These are phyloP conservation scores for Brienomyrus longianalis DNA, from an alignment of 2,113 vertebrate genomes.

Conservation along the genomic window DNA sequence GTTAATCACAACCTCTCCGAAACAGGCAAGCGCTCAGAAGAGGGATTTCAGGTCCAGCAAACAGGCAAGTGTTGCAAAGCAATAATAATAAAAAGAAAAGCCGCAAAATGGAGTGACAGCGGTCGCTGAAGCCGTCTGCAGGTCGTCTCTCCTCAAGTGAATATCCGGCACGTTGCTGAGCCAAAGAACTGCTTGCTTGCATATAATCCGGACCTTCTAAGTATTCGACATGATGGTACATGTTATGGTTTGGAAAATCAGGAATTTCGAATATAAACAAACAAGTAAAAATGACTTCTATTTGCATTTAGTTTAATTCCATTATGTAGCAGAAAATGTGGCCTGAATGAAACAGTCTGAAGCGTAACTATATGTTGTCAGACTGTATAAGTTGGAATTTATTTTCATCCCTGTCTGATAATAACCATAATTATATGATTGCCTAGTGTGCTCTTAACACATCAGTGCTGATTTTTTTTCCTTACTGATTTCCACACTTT, in stretches of 20 bases:
- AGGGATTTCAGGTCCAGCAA: not conserved
- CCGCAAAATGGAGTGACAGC: not conserved
- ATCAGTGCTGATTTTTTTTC: not conserved
- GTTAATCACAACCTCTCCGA: not conserved
- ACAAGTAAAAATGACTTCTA: not conserved
- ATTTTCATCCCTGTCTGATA: not conserved
- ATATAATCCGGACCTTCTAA: not conserved
- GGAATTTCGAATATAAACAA: not conserved
- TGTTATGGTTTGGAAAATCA: not conserved
- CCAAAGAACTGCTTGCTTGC: not conserved
- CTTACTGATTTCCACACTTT: not conserved
- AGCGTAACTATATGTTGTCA: not conserved
- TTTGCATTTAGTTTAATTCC: not conserved
- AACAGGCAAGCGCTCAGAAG: not conserved
- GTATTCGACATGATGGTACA: not conserved
- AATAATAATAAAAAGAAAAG: not conserved
- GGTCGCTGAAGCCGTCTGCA: not conserved
- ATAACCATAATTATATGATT: slow-evolving; percentile 2
- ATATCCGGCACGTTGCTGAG: not conserved
- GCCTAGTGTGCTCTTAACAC: not conserved
- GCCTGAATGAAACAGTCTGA: not conserved
- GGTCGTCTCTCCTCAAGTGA: not conserved
- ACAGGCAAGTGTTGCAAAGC: not conserved
- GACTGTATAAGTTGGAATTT: not conserved
- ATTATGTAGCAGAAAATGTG: not conserved